These are phyloP conservation scores for Ariopsis seemanni DNA, from an alignment of 2,113 vertebrate species.

Conservation along the genomic window DNA sequence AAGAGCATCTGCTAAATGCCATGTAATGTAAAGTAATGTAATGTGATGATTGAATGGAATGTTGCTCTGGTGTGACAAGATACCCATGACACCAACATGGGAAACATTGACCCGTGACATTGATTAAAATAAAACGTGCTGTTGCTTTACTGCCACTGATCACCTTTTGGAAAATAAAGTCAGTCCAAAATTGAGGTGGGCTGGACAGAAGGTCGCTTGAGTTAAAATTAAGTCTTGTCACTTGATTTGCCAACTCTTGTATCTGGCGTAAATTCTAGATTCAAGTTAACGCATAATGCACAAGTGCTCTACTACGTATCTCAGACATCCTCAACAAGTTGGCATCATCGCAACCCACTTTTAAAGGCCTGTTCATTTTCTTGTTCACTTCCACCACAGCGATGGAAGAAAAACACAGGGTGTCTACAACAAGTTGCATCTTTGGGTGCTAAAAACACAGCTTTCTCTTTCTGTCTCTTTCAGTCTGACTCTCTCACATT, in stretches of 20 bases:
- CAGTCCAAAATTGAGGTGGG: background rate
- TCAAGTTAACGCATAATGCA: too few relatives aligned
- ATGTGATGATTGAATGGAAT: background rate
- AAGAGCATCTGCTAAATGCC: too few relatives aligned
- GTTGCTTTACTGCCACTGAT: background rate
- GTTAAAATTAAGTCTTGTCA: background rate
- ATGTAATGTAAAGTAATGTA: background rate
- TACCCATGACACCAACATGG: background rate
- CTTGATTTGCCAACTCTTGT: background rate
- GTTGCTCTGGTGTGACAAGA: too few relatives aligned
- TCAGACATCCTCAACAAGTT: background rate
- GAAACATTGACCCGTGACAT: background rate
- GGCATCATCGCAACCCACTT: too few relatives aligned
- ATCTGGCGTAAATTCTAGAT: background rate
- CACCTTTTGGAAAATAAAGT: background rate
- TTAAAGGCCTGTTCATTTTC: background rate
- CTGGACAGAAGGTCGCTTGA: background rate
- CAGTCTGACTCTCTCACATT: background rate
- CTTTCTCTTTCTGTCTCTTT: background rate
- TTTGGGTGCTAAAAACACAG: background rate
- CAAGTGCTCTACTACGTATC: too few relatives aligned
- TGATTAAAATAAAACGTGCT: background rate
- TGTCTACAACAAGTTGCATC: background rate
- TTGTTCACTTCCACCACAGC: background rate
- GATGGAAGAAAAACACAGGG: background rate